Evolutionary conservation across 2,888 invertebrate genomes (phyloP), one percentile per base, ranked within the genome.

Genomic region (Rhamnusium bicolor): DNA sequence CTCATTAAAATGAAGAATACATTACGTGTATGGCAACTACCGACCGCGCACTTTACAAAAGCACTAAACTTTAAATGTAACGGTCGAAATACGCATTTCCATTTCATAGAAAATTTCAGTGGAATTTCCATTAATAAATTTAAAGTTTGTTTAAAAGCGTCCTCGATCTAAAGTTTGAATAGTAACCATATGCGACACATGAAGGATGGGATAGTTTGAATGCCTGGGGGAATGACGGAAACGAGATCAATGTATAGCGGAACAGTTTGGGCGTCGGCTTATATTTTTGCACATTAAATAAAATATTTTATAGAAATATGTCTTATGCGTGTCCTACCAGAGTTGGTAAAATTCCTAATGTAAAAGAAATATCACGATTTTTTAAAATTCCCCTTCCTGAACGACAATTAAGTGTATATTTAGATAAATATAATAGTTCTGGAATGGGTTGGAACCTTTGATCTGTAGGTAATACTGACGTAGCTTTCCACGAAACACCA

Each of bases 51-150:
- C 10, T 14, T 27, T 27, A 56, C 54, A 27, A 27, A 56, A 27
- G n/a, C 21, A 24, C 24, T 14, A n/a, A 27, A 56, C 24, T n/a
- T 56, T 24, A n/a, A 27, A 56, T 27, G 54, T 12, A 12, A 16
- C 54, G 54, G 27, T 8, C 27, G 54, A 14, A 56, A 56, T 1
- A 27, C 27, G 27, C 27, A 24, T 56, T 3, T 19, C 61, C 27
- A 24, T 56, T 3, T 19, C 61, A 46, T 40, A 7, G 61, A 14
- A 62, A 62, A 29, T 47, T 47, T 49, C 63, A 10, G 10, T 16
- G n/a, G 63, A 63, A 63, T 63, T 63, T 63, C 21, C 63, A 51
- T 63, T 63, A 63, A 63, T 63, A 63, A 63, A 63, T 63, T 63
- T 51, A 51, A 63, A 63, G 51, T 51, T 51, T 51, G 51, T 16